Percentiles rank a stretch among this genome's conserved stretches.
phyloP scores from a whole-genome alignment of 1,140 invertebrate genomes.

The Nilaparvata lugens region DNA sequence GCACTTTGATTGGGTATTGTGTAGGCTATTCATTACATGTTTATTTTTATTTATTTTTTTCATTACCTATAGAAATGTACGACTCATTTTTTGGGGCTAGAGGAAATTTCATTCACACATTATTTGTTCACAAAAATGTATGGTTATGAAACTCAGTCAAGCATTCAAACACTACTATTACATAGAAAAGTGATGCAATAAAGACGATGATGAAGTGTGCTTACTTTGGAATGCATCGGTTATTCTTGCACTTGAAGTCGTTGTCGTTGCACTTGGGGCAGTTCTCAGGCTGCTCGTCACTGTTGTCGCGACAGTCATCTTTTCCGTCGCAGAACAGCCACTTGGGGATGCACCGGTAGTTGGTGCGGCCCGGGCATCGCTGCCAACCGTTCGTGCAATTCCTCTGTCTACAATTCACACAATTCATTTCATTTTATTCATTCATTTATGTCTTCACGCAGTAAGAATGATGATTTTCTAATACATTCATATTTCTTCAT shows the following conservation, averaged over 20 bases:
- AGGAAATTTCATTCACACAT: no score
- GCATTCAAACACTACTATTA: no score
- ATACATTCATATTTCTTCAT: no score
- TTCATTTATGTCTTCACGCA: background rate
- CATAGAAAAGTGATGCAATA: no score
- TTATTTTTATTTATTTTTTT: no score
- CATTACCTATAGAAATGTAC: no score
- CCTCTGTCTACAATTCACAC: slow-evolving; percentile 42
- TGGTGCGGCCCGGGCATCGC: slow-evolving; percentile 76
- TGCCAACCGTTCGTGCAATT: slow-evolving; percentile 90
- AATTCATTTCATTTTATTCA: background rate
- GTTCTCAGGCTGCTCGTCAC: slow-evolving; percentile 78
- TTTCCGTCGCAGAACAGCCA: slow-evolving; percentile 94
- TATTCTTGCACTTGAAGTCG: slow-evolving; percentile 90
- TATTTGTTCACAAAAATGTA: no score
- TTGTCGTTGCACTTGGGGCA: slow-evolving; percentile 85
- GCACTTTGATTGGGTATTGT: no score
- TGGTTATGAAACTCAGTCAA: no score
- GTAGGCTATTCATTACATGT: no score
- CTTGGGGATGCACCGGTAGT: slow-evolving; percentile 89
- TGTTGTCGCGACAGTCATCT: slow-evolving; percentile 82
- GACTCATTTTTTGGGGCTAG: no score
- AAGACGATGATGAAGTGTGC: no score
- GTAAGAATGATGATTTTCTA: background rate
- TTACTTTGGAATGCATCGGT: slow-evolving; percentile 79